These are phyloP conservation scores for Leptopterna dolabrata DNA, from an alignment of 2,888 invertebrate genomes.

Conservation along the genomic window DNA sequence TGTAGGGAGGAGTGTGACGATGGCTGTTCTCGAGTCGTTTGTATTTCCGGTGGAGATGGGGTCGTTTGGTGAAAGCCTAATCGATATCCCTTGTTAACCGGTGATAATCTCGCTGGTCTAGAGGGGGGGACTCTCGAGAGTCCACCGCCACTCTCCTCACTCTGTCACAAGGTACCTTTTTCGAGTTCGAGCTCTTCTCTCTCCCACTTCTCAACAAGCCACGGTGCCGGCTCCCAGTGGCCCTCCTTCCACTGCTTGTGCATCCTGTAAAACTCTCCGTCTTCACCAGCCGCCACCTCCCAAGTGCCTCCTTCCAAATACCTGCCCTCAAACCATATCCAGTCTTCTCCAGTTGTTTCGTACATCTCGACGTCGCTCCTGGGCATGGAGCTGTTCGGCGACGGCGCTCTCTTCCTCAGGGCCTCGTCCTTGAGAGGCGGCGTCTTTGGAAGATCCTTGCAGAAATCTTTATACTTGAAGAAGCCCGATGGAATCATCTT, in stretches of 20 bases:
- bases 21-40: too few relatives aligned
- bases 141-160: too few relatives aligned
- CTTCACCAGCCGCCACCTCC: slow-evolving; percentile 21
- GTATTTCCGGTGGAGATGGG: too few relatives aligned
- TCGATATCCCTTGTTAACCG: too few relatives aligned
- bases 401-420: not conserved
- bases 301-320: not conserved
- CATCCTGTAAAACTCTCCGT: slow-evolving; percentile 28
- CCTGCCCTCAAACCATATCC: slow-evolving; percentile 30
- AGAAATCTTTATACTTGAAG: slow-evolving; percentile 17
- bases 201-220: slow-evolving; percentile 19
- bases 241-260: slow-evolving; percentile 38
- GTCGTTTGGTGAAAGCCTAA: too few relatives aligned
- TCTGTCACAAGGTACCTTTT: slow-evolving; percentile 34
- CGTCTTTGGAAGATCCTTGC: not conserved
- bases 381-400: slow-evolving; percentile 23
- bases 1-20: too few relatives aligned
- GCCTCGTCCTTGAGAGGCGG: slow-evolving; percentile 16
- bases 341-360: slow-evolving; percentile 29
- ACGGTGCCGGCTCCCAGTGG: slow-evolving; percentile 23
- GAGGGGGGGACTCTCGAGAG: too few relatives aligned
- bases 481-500: not conserved
- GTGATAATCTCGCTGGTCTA: too few relatives aligned
- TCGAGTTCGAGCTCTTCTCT: slow-evolving; percentile 4
- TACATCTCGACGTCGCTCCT: not conserved